These are phyloP conservation scores for Hypotaenidia okinawae DNA, from an alignment of 2,797 vertebrate genomes.

Conservation along the genomic window DNA sequence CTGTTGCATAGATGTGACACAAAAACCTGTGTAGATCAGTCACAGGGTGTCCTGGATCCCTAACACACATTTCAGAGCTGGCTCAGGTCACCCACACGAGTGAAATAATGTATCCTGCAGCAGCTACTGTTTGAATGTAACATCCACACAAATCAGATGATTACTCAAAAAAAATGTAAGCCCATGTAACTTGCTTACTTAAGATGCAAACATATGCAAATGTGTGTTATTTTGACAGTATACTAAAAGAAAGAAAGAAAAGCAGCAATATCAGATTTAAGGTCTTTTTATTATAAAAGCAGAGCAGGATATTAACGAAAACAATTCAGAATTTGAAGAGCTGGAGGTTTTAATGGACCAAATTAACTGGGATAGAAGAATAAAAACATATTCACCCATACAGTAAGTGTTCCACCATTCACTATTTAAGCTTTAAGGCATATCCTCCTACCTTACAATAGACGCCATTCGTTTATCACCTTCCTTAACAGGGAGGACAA, in stretches of 20 bases:
- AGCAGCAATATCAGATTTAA: neutral
- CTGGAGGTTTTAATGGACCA: neutral
- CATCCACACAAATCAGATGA: neutral
- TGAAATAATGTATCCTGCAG: neutral
- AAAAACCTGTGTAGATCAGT: rapidly evolving
- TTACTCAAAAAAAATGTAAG: neutral
- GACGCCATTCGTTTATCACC: slow-evolving; percentile 77
- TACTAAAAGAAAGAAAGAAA: neutral
- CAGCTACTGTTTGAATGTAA: neutral
- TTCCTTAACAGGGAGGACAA: slow-evolving; percentile 84
- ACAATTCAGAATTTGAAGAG: neutral
- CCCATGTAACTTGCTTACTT: neutral
- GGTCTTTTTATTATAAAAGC: neutral
- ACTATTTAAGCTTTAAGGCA: slow-evolving; percentile 28
- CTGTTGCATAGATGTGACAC: neutral
- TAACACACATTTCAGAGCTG: neutral
- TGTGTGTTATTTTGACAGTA: rapidly evolving
- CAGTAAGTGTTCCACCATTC: neutral
- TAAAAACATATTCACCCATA: neutral
- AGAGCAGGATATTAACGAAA: neutral
- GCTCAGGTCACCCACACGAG: neutral
- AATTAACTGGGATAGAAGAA: slow-evolving; percentile 4
- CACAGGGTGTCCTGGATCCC: rapidly evolving
- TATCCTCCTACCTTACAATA: slow-evolving; percentile 85
- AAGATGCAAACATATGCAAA: neutral